A percentile compares a stretch with the other conserved stretches of the same genome.
Evolutionary conservation across 2,888 invertebrate species (phyloP).

Genomic region (Masnerella sp.): DNA sequence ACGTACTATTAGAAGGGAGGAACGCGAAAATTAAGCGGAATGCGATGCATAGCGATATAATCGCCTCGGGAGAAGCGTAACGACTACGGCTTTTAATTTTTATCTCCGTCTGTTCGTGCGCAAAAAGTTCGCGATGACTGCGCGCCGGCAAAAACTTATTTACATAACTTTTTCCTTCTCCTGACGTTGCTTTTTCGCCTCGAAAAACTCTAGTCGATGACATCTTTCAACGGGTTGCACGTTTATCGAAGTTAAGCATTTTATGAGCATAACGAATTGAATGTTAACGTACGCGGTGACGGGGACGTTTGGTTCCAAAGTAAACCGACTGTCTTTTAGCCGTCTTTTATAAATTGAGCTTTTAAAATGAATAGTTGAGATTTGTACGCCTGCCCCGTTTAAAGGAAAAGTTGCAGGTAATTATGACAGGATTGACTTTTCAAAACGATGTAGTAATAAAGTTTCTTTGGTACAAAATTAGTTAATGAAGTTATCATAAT

Average conservation of each 20-base stretch:
- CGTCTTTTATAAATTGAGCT: conserved; percentile 10
- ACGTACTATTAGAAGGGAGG: conserved; percentile 49
- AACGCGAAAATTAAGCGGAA: conserved; percentile 54
- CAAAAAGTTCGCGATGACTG: conserved; percentile 33
- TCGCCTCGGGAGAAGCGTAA: conserved; percentile 52
- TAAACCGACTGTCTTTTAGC: conserved; percentile 7
- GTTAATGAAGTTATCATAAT: too few species aligned
- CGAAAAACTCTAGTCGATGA: conserved; percentile 17
- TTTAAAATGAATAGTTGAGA: conserved; percentile 9
- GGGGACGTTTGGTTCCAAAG: conserved; percentile 8
- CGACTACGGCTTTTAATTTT: conserved; percentile 50
- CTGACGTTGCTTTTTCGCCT: not conserved
- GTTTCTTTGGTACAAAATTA: too few species aligned
- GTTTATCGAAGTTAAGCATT: conserved; percentile 21
- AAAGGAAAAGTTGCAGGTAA: conserved; percentile 3
- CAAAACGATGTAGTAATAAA: not conserved
- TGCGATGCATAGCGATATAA: conserved; percentile 55
- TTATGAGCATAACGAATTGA: conserved; percentile 16
- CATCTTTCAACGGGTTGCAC: conserved; percentile 11
- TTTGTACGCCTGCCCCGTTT: not conserved
- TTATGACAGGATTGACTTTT: not conserved
- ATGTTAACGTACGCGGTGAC: conserved; percentile 11
- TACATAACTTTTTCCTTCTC: conserved; percentile 31
- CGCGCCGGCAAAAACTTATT: conserved; percentile 35
- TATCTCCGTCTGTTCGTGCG: conserved; percentile 15